Evolutionary conservation across 2,113 vertebrate species (phyloP), one percentile per base, ranked within the genome.

Genomic region (Hipposideros armiger): DNA sequence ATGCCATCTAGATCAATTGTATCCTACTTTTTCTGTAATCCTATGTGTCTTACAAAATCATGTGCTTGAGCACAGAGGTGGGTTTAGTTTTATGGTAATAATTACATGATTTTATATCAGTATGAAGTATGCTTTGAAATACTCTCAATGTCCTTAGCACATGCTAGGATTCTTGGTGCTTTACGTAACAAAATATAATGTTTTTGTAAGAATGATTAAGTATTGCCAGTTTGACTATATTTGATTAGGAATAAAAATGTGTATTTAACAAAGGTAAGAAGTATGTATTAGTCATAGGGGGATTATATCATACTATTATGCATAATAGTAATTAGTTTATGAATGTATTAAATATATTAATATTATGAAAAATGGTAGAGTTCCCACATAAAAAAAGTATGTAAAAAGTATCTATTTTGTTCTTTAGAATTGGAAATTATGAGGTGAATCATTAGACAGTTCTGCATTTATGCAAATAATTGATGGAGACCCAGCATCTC

Each of bases 161-260:
- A 42, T 95, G 50, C 26, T 67, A 69, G n/a, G 20, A 19, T 45
- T 62, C 40, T 77, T 72, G 22, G 4, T 78, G 32, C 10, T 83
- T 72, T 82, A 13, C 8, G 10, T 52, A 56, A 73, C 36, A 66
- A 91, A 85, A 67, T 30, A 5, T 14, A 70, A 24, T 10, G 73
- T 85, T 69, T 84, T 82, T 70, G 4, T 60, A 64, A 11, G 3
- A 76, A 7, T 22, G 28, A 40, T 22, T 74, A 85, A 40, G 22
- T 91, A 40, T 76, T 96, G 28, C 9, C 36, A 20, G 14, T 80
- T 69, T 87, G 15, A 82, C 66, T 82, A 30, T 74, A 78, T 84
- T 74, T 96, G 32, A 82, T 76, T 22, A 84, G 4, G 40, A 93
- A 60, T 74, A 62, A 91, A 88, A 95, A 60, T 40, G 4, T 28